Evolutionary conservation across 2,888 invertebrate genomes (phyloP).

Genomic region (Cyclophora punctaria): DNA sequence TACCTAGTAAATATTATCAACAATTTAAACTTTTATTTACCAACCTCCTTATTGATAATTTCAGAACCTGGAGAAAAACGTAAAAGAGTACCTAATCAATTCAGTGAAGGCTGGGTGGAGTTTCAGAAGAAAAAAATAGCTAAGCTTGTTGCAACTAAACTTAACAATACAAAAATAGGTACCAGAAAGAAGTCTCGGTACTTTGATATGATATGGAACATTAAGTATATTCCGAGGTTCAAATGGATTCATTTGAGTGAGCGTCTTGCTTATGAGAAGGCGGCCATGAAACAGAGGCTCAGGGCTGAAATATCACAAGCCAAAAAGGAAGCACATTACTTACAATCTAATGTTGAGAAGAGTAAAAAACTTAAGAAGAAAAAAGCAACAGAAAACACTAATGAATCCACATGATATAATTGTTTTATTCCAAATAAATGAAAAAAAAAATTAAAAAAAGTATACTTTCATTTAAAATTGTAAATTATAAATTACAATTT

Average conservation of each 20-base stretch:
- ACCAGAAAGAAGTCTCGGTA: slow-evolving; percentile 89
- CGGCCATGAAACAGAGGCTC: slow-evolving; percentile 89
- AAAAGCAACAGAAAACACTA: slow-evolving; percentile 22
- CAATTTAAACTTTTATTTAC: not conserved
- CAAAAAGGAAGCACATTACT: slow-evolving; percentile 91
- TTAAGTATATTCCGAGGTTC: slow-evolving; percentile 95
- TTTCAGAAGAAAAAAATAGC: slow-evolving; percentile 92
- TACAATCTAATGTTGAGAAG: slow-evolving; percentile 87
- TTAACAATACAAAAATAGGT: slow-evolving; percentile 93
- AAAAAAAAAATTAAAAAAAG: no score
- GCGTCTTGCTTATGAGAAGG: slow-evolving; percentile 92
- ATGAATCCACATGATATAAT: slow-evolving; percentile 8
- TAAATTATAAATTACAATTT: no score
- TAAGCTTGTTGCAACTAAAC: slow-evolving; percentile 84
- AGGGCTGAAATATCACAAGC: slow-evolving; percentile 92
- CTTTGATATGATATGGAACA: slow-evolving; percentile 95
- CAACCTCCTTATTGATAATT: slow-evolving; percentile 11
- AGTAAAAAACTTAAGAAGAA: slow-evolving; percentile 80
- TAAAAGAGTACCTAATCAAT: slow-evolving; percentile 78
- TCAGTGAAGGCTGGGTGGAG: slow-evolving; percentile 97
- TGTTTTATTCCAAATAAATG: no score
- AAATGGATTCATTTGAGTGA: slow-evolving; percentile 98
- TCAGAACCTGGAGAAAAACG: slow-evolving; percentile 67
- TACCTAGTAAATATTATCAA: not conserved
- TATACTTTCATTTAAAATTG: no score